A percentile compares a stretch with the other conserved stretches of the same genome.
Evolutionary conservation across 2,797 vertebrate genomes (phyloP).

Genomic region (Podargus strigoides): DNA sequence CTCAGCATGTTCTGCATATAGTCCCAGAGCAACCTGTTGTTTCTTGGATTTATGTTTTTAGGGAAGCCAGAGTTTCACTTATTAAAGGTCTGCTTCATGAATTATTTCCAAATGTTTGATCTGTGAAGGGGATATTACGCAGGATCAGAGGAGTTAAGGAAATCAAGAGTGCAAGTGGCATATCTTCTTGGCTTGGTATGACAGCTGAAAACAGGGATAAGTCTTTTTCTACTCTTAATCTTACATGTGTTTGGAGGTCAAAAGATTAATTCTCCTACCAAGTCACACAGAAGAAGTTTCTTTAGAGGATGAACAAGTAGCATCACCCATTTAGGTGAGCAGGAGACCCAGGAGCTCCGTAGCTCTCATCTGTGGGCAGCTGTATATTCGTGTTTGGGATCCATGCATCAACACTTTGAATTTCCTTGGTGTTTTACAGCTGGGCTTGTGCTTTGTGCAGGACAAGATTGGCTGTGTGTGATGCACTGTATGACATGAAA

Average conservation of each 20-base stretch:
- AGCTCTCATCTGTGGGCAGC: background rate
- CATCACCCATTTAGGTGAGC: background rate
- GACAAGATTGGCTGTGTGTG: fast-evolving
- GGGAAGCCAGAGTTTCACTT: background rate
- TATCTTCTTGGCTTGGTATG: background rate
- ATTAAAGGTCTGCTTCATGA: background rate
- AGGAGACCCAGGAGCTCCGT: background rate
- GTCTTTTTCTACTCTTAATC: background rate
- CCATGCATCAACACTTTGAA: background rate
- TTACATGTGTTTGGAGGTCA: background rate
- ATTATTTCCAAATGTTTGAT: background rate
- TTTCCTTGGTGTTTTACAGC: background rate
- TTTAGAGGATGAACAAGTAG: background rate
- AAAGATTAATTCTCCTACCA: background rate
- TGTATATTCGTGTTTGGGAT: background rate
- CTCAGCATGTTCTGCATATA: background rate
- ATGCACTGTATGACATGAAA: background rate
- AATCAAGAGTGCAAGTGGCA: background rate
- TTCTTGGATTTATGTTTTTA: background rate
- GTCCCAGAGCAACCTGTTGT: background rate
- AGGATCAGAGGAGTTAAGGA: background rate
- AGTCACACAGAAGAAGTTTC: background rate
- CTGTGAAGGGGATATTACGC: background rate
- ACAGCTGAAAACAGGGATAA: background rate
- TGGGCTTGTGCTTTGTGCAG: fast-evolving